Base-by-base conservation (phyloP, 2,888 invertebrate species). In the Acleris literana region DNA sequence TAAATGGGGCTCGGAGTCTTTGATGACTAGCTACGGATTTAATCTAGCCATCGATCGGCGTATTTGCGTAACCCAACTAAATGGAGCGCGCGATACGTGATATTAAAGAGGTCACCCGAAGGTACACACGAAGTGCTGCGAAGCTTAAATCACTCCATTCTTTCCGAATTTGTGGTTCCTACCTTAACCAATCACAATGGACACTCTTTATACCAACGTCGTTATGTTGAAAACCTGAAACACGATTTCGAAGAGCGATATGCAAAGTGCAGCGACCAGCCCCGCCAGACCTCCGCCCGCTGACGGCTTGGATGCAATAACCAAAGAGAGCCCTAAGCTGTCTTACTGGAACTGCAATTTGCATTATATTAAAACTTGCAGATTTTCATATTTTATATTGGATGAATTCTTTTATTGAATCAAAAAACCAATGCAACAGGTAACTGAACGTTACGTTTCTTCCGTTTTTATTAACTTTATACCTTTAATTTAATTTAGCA, bases 331-430 rank as follows among this genome's bases (percentile, higher is more conserved):
- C 60, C 33, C 33, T 3, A 25, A 25, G 18, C 49, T 55, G 60
- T 51, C 61, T 55, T 46, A 51, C 33, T 65, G 60, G 60, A 44
- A 55, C 39, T 65, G 25, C 51, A 60, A 61, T 65, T 65, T 60
- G 60, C 65, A 65, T 65, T 60, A 60, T 65, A 65, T 65, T 56
- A 33, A 65, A 56, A 60, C 51, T 51, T 60, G 43, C 51, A 44
- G 60, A 16, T 55, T 60, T 51, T 51, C 44, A 61, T 61, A 60
- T 56, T 60, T 60, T 18, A 29, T 44, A 39, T 56, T 33, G 51
- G 5, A 51, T 56, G 29, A 51, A 65, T 56, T 55, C 9, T 64
- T 64, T 51, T 25, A 6, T 25, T 29, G 29, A 29, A 29, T 29
- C 7, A 29, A 29, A 29, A 5, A 29, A 29, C 5, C 5, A 25